phyloP scores from a whole-genome alignment of 2,888 invertebrate genomes.

The Junonia oenone region DNA sequence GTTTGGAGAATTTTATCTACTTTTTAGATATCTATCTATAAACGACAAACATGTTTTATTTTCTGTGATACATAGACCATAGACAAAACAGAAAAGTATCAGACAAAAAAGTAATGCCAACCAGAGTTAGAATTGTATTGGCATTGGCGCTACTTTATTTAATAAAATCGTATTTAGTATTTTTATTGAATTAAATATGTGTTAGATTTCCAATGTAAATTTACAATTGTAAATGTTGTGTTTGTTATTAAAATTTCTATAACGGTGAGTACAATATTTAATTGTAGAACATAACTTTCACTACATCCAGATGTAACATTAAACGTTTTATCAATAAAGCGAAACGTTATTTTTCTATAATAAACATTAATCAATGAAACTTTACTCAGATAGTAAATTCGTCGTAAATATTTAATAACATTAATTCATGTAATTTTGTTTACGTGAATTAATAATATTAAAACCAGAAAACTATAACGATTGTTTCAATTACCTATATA shows the following conservation, averaged over 20 bases:
- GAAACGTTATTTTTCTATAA: not conserved
- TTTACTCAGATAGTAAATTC: not conserved
- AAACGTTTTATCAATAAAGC: constrained; percentile 17
- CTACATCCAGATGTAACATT: constrained; percentile 17
- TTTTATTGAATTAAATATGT: constrained; percentile 17
- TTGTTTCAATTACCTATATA: not conserved
- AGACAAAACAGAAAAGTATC: constrained; percentile 1
- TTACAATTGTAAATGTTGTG: not conserved
- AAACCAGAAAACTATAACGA: not conserved
- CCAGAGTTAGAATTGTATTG: constrained; percentile 12
- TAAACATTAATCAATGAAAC: not conserved
- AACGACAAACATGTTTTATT: not conserved
- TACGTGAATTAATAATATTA: not conserved
- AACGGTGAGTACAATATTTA: constrained; percentile 16
- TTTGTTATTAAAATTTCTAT: not conserved
- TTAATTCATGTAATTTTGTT: not conserved
- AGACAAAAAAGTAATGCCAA: constrained; percentile 5
- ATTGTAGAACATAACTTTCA: constrained; percentile 24
- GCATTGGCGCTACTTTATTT: constrained; percentile 15
- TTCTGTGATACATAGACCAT: not conserved
- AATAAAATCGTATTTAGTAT: constrained; percentile 10
- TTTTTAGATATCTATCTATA: too few relatives aligned
- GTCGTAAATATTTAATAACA: not conserved
- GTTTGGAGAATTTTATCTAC: too few relatives aligned
- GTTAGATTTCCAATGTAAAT: constrained; percentile 1